phyloP scores from a whole-genome alignment of 1,140 invertebrate species.

The Hydropsyche tenuis region DNA sequence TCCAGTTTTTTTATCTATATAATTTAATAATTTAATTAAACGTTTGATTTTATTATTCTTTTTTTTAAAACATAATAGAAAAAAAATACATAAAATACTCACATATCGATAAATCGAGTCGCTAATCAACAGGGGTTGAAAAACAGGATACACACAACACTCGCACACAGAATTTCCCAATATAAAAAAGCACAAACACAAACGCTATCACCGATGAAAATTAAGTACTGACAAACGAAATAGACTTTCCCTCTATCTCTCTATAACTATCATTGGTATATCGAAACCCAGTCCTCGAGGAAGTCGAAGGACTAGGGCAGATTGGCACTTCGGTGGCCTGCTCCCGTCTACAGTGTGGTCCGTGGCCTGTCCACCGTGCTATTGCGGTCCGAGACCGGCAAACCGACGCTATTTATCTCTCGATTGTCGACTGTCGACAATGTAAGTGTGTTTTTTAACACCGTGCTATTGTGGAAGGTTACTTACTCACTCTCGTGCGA shows the following conservation, averaged over 20 bases:
- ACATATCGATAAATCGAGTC: too few species aligned
- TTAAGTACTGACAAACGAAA: neutral
- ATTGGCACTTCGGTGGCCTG: neutral
- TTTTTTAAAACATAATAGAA: too few species aligned
- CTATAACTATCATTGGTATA: too few species aligned
- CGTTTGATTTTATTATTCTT: too few species aligned
- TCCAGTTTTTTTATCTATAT: too few species aligned
- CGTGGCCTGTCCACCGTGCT: neutral
- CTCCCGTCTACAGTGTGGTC: neutral
- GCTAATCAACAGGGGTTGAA: too few species aligned
- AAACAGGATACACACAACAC: too few species aligned
- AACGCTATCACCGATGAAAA: too few species aligned
- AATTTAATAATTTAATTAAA: too few species aligned
- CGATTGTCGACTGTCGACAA: slow-evolving; percentile 14
- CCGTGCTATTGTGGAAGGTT: slow-evolving; percentile 35
- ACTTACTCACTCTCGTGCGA: slow-evolving; percentile 15
- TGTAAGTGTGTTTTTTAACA: slow-evolving; percentile 19
- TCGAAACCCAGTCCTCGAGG: neutral
- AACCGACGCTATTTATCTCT: slow-evolving; percentile 40
- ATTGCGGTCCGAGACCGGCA: neutral
- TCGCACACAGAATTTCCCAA: too few species aligned
- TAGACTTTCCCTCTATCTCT: neutral
- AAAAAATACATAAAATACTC: too few species aligned
- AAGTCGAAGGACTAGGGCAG: neutral
- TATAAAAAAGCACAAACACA: too few species aligned